Conservation (phyloP, 2,888 invertebrate genomes). For the Leucania comma region DNA sequence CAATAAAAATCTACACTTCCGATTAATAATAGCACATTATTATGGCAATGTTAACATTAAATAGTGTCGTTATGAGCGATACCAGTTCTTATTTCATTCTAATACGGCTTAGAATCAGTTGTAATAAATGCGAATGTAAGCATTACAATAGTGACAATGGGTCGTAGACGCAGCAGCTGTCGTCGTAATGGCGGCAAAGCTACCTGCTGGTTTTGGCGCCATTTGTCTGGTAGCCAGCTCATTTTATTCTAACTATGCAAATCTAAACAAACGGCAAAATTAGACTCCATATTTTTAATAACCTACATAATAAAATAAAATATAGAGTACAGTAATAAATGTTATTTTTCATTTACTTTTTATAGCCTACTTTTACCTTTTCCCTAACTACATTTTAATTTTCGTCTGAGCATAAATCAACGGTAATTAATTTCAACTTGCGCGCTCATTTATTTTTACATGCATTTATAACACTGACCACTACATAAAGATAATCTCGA, state of each 20-base stretch:
- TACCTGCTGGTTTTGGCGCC: slow-evolving; percentile 63
- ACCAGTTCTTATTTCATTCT: slow-evolving; percentile 45
- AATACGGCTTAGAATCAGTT: slow-evolving; percentile 64
- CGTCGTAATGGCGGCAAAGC: slow-evolving; percentile 67
- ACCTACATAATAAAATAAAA: neutral
- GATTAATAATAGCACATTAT: slow-evolving; percentile 75
- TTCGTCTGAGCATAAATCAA: slow-evolving; percentile 27
- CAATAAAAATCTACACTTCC: slow-evolving; percentile 76
- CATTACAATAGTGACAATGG: slow-evolving; percentile 72
- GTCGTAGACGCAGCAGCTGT: slow-evolving; percentile 78
- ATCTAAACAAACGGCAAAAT: too few relatives aligned
- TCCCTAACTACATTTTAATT: slow-evolving; percentile 18
- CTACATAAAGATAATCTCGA: slow-evolving; percentile 48
- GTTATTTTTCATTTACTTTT: slow-evolving; percentile 11
- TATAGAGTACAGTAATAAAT: neutral
- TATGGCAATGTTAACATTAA: slow-evolving; percentile 61
- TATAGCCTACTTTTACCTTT: slow-evolving; percentile 21
- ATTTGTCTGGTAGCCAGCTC: slow-evolving; percentile 42
- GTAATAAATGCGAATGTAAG: slow-evolving; percentile 60
- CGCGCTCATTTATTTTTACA: slow-evolving; percentile 35
- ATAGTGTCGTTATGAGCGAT: slow-evolving; percentile 44
- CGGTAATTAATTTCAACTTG: slow-evolving; percentile 36
- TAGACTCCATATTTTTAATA: neutral
- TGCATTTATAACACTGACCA: slow-evolving; percentile 11
- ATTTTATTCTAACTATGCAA: slow-evolving; percentile 12